phyloP scores from a whole-genome alignment of 2,888 invertebrate genomes.

The Amblyjoppa fuscipennis region DNA sequence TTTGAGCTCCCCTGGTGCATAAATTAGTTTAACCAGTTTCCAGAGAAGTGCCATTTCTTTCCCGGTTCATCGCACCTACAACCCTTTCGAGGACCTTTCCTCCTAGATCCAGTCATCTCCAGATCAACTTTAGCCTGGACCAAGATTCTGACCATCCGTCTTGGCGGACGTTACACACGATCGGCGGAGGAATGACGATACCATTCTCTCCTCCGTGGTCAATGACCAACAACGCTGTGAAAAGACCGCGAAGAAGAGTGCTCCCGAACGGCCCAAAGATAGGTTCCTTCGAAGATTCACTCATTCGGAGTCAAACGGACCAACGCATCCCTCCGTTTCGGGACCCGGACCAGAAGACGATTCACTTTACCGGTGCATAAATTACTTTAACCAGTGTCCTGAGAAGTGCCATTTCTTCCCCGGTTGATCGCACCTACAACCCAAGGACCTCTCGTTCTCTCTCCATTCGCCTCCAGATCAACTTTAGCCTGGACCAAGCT shows the following conservation, averaged over 20 bases:
- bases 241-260: neutral
- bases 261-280: neutral
- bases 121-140: neutral
- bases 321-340: too few relatives aligned
- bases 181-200: conserved; percentile 1
- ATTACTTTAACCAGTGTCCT: conserved; percentile 57
- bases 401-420: conserved; percentile 18
- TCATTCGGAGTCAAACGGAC: too few relatives aligned
- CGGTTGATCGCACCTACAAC: neutral
- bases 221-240: conserved; percentile 35
- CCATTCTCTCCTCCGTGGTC: neutral
- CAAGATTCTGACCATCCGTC: neutral
- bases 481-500: neutral
- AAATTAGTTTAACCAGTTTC: conserved; percentile 61
- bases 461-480: neutral
- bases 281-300: conserved; percentile 16
- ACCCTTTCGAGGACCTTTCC: neutral
- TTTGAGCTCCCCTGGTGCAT: too few relatives aligned
- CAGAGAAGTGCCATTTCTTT: conserved; percentile 28
- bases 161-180: neutral
- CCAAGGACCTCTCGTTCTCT: neutral
- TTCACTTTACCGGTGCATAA: neutral
- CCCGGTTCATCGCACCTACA: neutral
- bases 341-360: too few relatives aligned
- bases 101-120: neutral